Evolutionary conservation across 2,797 vertebrate genomes (phyloP), one percentile per base, ranked within the genome.

Genomic region (Tauraco hartlaubi): DNA sequence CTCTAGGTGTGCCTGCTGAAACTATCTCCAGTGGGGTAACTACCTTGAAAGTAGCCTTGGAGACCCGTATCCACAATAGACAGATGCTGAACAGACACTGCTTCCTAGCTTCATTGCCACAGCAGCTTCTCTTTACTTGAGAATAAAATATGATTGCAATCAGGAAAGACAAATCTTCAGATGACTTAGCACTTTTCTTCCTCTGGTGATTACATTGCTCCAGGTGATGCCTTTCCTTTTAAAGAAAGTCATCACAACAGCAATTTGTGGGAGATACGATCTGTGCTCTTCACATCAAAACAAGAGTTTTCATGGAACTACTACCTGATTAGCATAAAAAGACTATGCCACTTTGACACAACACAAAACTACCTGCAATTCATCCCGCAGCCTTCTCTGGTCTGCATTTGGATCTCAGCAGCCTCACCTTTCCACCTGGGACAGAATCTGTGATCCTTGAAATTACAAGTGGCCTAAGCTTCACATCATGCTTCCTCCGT

Each of bases 141-240:
- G 67, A 94, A 84, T 69, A 78, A 80, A 75, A 67, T 44, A 74
- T 74, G 74, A 92, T 91, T 96, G 89, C 87, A 92, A 96, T 94
- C 94, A 92, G 35, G 76, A 88, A 52, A 92, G 64, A 86, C 35
- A 76, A 92, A 76, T 18, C 74, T 93, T 94, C 85, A 78, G 84
- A 82, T 94, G 85, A 86, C 76, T 93, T 76, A 46, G 73, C 71
- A 67, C 44, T 91, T 95, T 87, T 56, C 58, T 74, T 91, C 76
- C 56, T 56, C 68, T 33, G 54, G 67, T 94, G 80, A 79, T 90
- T 92, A 71, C 83, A 21, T 80, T 92, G 80, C 51, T 91, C 58
- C 51, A 76, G 68, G 82, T 94, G 56, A 92, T 85, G 71, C 31
- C 52, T 92, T 94, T 84, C 44, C 59, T 91, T 81, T 84, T 84